Conservation (phyloP, 2,888 invertebrate species). For the Acronicta leporina region DNA sequence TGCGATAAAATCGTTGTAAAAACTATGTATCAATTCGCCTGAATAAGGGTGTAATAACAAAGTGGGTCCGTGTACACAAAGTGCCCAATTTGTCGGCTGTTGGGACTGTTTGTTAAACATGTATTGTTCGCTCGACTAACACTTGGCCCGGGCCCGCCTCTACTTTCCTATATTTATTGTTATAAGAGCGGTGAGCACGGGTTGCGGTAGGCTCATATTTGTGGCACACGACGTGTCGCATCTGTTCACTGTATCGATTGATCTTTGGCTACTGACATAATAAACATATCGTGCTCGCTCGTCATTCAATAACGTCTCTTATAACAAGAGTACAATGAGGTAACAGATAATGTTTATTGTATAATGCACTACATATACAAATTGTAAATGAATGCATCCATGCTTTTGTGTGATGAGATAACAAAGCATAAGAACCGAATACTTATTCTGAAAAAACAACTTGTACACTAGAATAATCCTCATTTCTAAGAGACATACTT, state of each 20-base stretch:
- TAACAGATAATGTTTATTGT: constrained; percentile 45
- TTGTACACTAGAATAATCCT: no score
- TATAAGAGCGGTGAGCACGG: constrained; percentile 18
- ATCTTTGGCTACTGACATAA: constrained; percentile 48
- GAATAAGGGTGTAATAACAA: constrained; percentile 20
- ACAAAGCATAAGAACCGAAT: neutral
- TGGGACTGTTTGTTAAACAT: constrained; percentile 71
- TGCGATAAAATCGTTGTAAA: constrained; percentile 16
- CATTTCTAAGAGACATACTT: no score
- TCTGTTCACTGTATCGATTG: constrained; percentile 42
- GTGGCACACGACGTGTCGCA: constrained; percentile 26
- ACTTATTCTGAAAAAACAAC: neutral
- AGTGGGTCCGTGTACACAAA: constrained; percentile 40
- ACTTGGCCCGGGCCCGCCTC: constrained; percentile 30
- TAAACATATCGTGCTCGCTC: constrained; percentile 39
- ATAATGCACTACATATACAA: constrained; percentile 33
- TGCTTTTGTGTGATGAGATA: constrained; percentile 26
- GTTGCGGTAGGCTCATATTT: constrained; percentile 41
- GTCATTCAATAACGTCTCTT: constrained; percentile 48
- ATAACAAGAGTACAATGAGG: constrained; percentile 47
- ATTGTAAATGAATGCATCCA: constrained; percentile 35
- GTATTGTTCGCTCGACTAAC: constrained; percentile 58
- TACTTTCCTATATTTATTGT: constrained; percentile 49
- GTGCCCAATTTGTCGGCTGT: constrained; percentile 69
- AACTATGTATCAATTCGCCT: constrained; percentile 19